Conservation (phyloP, 2,797 vertebrate genomes). For the Hypotaenidia okinawae region DNA sequence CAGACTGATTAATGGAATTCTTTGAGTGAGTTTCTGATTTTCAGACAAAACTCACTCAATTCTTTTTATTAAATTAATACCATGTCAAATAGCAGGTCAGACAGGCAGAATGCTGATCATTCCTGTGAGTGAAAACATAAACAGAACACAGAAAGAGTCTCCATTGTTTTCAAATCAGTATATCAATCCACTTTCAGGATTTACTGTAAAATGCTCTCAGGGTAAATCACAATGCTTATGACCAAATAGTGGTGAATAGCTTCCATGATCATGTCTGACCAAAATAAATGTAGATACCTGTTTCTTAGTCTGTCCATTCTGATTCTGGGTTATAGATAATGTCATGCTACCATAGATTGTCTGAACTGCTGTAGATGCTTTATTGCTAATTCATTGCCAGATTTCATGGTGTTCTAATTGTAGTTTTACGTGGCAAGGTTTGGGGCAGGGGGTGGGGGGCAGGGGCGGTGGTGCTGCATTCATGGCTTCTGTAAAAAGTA, state of each 20-base stretch:
- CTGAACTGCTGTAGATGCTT: neutral
- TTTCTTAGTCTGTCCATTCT: neutral
- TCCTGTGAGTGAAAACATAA: neutral
- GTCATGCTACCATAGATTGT: neutral
- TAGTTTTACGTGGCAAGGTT: too few species aligned
- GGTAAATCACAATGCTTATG: neutral
- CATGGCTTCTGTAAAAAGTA: too few species aligned
- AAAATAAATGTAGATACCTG: neutral
- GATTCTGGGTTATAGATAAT: neutral
- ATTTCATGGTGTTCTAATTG: neutral
- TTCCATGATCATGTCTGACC: neutral
- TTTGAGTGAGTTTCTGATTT: neutral
- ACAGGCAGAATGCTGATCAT: neutral
- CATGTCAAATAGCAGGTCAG: neutral
- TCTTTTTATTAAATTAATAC: neutral
- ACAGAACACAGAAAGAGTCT: neutral
- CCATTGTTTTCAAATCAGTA: neutral
- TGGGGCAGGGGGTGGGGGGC: too few species aligned
- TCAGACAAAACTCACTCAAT: neutral
- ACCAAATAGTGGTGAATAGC: neutral
- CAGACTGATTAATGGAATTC: neutral
- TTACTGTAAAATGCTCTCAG: neutral
- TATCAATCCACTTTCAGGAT: neutral
- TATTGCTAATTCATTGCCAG: neutral
- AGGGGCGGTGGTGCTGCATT: too few species aligned